Evolutionary conservation across 2,888 invertebrate genomes (phyloP), one percentile per base, ranked within the genome.

Genomic region (Trachelus troglodyta): DNA sequence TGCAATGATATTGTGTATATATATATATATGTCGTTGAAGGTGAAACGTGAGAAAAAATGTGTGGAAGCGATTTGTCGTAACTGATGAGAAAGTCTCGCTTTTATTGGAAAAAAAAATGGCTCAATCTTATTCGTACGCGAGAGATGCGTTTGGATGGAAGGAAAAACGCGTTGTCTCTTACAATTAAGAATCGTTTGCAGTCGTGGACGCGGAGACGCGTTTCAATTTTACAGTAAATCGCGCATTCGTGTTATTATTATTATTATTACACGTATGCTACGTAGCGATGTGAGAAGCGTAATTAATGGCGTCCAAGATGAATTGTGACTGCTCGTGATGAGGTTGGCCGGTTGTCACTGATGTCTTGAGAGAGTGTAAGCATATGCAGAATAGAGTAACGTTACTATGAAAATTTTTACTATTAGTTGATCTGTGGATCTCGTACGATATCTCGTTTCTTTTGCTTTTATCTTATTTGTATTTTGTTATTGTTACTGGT

Each of bases 271-370:
- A 15, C 33, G 4, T 31, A 71, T 23, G 71, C 31, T 4, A 71
- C 34, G 6, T 71, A 78, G 79, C 83, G 80, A 80, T 81, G 81
- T 83, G 84, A 81, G 82, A 83, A 71, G 79, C 78, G 78, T 35
- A 77, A 79, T 1, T 80, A 76, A 80, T 81, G 80, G 79, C 81
- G 76, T 76, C 37, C 71, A 78, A 78, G 76, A 76, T 78, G 76
- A 76, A 78, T 56, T 23, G 56, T 23, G 23, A 56, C 56, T 23
- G 23, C 56, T 56, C 56, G 56, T 23, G 23, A 56, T 56, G 56
- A 56, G 56, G 56, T 23, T 56, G 56, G 56, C 23, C 56, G 56
- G 56, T 56, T 77, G 31, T 30, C 69, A 77, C 23, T 76, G 76
- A 80, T 82, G 82, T 80, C 81, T 78, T 80, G 77, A 69, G 76